Conservation (phyloP, 2,113 vertebrate species). For the Clarias gariepinus region DNA sequence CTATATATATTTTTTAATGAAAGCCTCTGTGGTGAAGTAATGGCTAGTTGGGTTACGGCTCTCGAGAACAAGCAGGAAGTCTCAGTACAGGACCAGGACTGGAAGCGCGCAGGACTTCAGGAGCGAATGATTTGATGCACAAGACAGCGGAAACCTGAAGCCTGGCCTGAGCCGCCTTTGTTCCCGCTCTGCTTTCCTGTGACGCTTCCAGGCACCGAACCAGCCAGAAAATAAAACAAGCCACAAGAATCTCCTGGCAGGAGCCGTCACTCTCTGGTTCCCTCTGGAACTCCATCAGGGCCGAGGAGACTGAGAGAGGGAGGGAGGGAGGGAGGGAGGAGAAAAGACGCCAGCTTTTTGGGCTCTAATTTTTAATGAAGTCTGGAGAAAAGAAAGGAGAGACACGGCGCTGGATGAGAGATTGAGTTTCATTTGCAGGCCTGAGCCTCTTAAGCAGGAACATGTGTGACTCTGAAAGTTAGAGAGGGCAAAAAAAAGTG, state of each 20-base stretch:
- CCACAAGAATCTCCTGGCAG: conserved; percentile 53
- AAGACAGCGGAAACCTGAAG: conserved; percentile 1
- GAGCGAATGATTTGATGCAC: conserved; percentile 14
- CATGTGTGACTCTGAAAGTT: conserved; percentile 71
- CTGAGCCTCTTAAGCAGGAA: conserved; percentile 71
- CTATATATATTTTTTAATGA: conserved; percentile 83
- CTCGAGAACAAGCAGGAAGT: conserved; percentile 67
- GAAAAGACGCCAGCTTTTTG: conserved; percentile 45
- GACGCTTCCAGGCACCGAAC: conserved; percentile 40
- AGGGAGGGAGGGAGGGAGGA: background rate
- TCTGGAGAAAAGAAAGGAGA: conserved; percentile 61
- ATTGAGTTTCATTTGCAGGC: conserved; percentile 70
- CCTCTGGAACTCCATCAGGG: conserved; percentile 37
- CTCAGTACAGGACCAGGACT: conserved; percentile 55
- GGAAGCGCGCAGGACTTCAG: background rate
- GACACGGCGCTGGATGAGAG: conserved; percentile 58
- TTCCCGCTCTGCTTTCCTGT: conserved; percentile 44
- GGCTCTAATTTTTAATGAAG: conserved; percentile 62
- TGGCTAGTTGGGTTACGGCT: conserved; percentile 69
- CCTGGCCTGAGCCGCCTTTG: conserved; percentile 28
- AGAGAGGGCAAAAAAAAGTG: conserved; percentile 45
- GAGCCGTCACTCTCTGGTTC: conserved; percentile 18
- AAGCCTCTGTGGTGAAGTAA: conserved; percentile 74
- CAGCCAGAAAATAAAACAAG: conserved; percentile 53
- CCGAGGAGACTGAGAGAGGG: background rate